Conservation (phyloP, 2,113 vertebrate species). For the pig (Sus scrofa) region T2T-Sscrofa CM000817.6:129205001-129205500, state of each 20-base stretch:
- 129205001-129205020: background rate
- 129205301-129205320: background rate
- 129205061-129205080: background rate
- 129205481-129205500: background rate
- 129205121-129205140: background rate
- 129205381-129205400: background rate
- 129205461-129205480: background rate
- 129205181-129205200: background rate
- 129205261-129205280: background rate
- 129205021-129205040: background rate
- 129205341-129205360: background rate
- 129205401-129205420: background rate
- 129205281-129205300: background rate
- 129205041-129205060: background rate
- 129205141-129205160: background rate
- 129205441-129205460: background rate
- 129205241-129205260: background rate
- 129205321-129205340: constrained; percentile 40
- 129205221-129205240: background rate
- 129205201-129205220: background rate
- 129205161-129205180: background rate
- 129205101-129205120: background rate
- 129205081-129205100: background rate
- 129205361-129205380: background rate
- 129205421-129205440: background rate